Base-by-base conservation (phyloP, 2,888 invertebrate species). In the Troides helena region DNA sequence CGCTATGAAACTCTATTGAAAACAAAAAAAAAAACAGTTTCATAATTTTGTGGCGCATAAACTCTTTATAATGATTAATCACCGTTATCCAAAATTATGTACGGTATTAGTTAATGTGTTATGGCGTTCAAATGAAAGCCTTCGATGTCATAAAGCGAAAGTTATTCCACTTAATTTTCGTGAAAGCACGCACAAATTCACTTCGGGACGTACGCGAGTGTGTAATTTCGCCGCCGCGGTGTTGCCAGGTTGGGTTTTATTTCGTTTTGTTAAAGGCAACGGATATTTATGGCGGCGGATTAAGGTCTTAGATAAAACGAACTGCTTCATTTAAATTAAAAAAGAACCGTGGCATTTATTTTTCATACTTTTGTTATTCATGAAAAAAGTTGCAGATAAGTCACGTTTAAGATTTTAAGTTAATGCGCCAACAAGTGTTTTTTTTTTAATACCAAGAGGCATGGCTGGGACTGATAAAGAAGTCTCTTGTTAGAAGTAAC, bases 301-400 rank as follows among this genome's bases (percentile, higher is more conserved):
- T 53, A 50, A 36, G 66, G 30, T 50, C 62, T 62, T 58, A 62
- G 65, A 70, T 70, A 62, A 66, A 18, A 58, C 36, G 23, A 69
- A 69, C 65, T 66, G 62, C 65, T 69, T 69, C 62, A 65, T 65
- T 65, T 62, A 62, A 65, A 69, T 65, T 57, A 50, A 68, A 68
- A 64, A 39, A 58, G 43, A 18, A 46, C 46, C 46, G 10, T 2
- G 17, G 2, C 12, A 5, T 5, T 7, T 8, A 10, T 46, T 30
- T 46, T 23, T 46, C 30, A 14, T 62, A 21, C 46, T 23, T 18
- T 43, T 3, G 62, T 7, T 30, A 43, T 43, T 46, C 39, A 12
- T 59, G 39, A 25, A 43, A 18, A 10, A 21, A 59, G 50, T 50
- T 17, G 50, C 50, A 14, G 50, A 50, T 50, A 50, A 50, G 50